Base-by-base conservation (phyloP, 2,888 invertebrate genomes). In the Lacanobia wlatinum region DNA sequence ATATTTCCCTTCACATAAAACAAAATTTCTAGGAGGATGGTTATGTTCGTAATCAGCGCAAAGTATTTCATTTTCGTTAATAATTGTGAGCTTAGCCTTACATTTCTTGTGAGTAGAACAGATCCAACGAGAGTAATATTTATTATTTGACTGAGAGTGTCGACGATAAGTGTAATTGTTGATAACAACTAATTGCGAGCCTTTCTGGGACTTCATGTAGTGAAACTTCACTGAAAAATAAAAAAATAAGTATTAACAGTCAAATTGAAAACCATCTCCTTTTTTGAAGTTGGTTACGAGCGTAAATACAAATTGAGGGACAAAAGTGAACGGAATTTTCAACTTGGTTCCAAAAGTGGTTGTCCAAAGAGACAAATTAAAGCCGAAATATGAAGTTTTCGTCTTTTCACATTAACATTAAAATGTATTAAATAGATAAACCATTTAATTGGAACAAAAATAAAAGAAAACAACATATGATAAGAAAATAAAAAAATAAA, bases 61-160 rank as follows among this genome's bases (percentile, higher is more conserved):
- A 46, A 46, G 2, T 14, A 69, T 69, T 55, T 23, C 43, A 55
- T 71, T 69, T 23, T 34, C 34, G 12, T 34, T 40, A 52, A n/a
- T 16, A n/a, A 43, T 23, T 3, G 34, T 6, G 16, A 68, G 40
- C 8, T 16, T n/a, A n/a, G 69, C 72, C 14, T 21, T 53, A 7
- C 69, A 69, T 21, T 34, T 53, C 18, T 72, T 43, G 28, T 69
- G 69, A 18, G 53, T 68, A 70, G 70, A 68, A 70, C 68, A 68
- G 50, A 9, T 68, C 68, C 68, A 69, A 5, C 69, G 69, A 34
- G 53, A 53, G 14, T 21, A 46, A 1, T 69, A 34, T n/a, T 1
- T 23, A 2, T 1, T 55, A 14, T 43, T 70, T 34, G 21, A 1
- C 7, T 18, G 43, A 18, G 21, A 28, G 16, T 53, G 10, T 4